phyloP scores from a whole-genome alignment of 1,140 invertebrate genomes.

The Drosophila carrolli region DNA sequence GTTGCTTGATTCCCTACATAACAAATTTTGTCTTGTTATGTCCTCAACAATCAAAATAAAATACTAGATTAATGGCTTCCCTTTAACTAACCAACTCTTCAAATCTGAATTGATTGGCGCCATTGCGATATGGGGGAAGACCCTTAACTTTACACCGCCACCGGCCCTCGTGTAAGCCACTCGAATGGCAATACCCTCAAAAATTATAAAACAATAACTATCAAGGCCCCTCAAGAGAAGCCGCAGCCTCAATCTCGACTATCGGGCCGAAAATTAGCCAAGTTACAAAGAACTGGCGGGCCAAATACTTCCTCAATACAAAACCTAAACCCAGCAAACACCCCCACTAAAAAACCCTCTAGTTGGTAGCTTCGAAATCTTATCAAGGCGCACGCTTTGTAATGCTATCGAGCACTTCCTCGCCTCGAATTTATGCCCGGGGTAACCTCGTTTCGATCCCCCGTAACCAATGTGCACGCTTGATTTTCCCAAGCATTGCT shows the following conservation, averaged over 20 bases:
- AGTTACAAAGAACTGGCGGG: slow-evolving; percentile 40
- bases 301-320: slow-evolving; percentile 42
- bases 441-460: slow-evolving; percentile 73
- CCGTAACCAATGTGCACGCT: slow-evolving; percentile 33
- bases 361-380: slow-evolving; percentile 63
- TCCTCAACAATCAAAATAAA: too few relatives aligned
- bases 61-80: too few relatives aligned
- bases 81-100: slow-evolving; percentile 7
- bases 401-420: slow-evolving; percentile 43
- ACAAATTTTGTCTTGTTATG: too few relatives aligned
- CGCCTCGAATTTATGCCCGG: slow-evolving; percentile 65
- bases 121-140: slow-evolving; percentile 12
- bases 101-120: slow-evolving; percentile 17
- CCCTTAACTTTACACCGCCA: slow-evolving; percentile 28
- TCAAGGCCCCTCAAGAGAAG: slow-evolving; percentile 49
- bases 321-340: slow-evolving; percentile 1
- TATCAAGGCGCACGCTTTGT: slow-evolving; percentile 64
- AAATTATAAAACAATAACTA: slow-evolving; percentile 20
- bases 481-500: slow-evolving; percentile 45
- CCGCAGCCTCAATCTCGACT: slow-evolving; percentile 51
- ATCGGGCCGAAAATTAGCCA: slow-evolving; percentile 61
- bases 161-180: slow-evolving; percentile 21
- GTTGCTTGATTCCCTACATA: too few relatives aligned
- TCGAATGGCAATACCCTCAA: slow-evolving; percentile 49
- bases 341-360: slow-evolving; percentile 26